phyloP scores from a whole-genome alignment of 2,113 vertebrate species.

The Saguinus imperator region DNA sequence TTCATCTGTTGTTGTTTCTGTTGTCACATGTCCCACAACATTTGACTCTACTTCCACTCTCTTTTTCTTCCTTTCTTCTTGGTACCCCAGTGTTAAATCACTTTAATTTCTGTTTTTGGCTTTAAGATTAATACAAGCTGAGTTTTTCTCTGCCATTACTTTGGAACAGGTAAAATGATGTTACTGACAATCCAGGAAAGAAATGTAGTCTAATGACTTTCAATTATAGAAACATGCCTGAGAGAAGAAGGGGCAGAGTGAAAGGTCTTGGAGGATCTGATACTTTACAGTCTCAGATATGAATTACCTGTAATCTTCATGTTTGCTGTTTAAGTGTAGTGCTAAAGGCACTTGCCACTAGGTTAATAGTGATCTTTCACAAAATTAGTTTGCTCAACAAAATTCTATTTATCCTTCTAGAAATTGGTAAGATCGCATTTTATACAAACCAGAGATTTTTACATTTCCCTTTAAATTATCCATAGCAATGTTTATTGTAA shows the following conservation, averaged over 20 bases:
- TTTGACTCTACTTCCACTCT: not conserved
- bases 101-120: not conserved
- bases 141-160: not conserved
- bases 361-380: not conserved
- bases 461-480: not conserved
- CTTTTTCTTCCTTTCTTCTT: slow-evolving; percentile 1
- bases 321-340: not conserved
- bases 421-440: not conserved
- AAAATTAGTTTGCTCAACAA: not conserved
- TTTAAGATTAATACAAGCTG: not conserved
- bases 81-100: not conserved
- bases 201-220: not conserved
- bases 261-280: not conserved
- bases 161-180: not conserved
- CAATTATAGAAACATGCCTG: not conserved
- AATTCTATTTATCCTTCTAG: not conserved
- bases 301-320: not conserved
- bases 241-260: not conserved
- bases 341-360: not conserved
- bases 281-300: not conserved
- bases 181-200: not conserved
- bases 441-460: not conserved
- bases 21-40: rapidly evolving
- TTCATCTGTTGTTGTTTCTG: not conserved
- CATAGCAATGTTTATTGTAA: not conserved